Evolutionary conservation across 2,888 invertebrate genomes (phyloP), one percentile per base, ranked within the genome.

Genomic region (Sinhomidia bicolor): DNA sequence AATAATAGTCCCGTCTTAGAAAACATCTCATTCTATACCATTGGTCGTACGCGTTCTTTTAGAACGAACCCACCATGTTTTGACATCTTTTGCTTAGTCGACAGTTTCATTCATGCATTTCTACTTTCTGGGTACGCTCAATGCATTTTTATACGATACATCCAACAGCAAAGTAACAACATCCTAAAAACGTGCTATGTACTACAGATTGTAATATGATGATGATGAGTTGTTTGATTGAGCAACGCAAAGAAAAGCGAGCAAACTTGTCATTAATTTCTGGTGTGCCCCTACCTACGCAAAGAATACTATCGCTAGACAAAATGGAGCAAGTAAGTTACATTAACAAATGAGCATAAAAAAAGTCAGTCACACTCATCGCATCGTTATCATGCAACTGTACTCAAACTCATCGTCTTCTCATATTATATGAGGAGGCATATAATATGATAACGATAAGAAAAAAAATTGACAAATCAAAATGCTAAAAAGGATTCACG

Each of bases 391-490:
- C n/a, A 57, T 36, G 7, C 36, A 36, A 36, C 36, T 36, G 4
- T 7, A 36, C 36, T 36, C 36, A 36, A 36, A 36, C 36, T 36
- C 36, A 57, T 57, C 17, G 32, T 65, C 65, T 32, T 32, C 32
- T 65, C 65, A 51, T 10, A n/a, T 51, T n/a, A n/a, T n/a, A n/a
- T 12, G 6, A 32, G 23, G 23, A 14, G 32, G 65, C 65, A n/a
- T n/a, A n/a, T n/a, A n/a, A n/a, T n/a, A n/a, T 26, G 2, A 65
- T 51, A n/a, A 32, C 65, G n/a, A 65, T 17, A 17, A 41, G 17
- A 68, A 12, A 36, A 17, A 68, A 68, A 68, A 36, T 32, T 68
- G 65, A 68, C 65, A 68, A 32, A 68, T 68, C 65, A 68, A 68
- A 68, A 47, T 7, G 1, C 29, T 29, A 14, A 62, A 62, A 62